These are phyloP conservation scores for Heliangelus exortis DNA, from an alignment of 2,797 vertebrate genomes.

Conservation along the genomic window DNA sequence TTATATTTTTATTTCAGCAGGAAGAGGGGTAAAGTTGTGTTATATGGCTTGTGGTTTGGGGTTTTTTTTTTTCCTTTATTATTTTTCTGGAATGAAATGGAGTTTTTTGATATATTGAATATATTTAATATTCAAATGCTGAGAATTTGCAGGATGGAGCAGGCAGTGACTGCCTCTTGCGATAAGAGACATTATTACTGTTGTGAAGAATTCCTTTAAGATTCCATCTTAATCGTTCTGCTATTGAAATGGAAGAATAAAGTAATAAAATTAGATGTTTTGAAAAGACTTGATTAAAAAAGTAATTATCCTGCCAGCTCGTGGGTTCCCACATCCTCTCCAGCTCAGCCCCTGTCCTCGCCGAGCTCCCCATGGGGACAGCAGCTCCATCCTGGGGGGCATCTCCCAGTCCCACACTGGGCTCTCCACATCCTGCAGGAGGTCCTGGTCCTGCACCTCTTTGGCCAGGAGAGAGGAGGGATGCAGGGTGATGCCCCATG, in stretches of 20 bases:
- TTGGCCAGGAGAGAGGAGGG: not conserved
- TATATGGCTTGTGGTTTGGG: not conserved
- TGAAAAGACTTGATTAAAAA: conserved; percentile 73
- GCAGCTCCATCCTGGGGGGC: not conserved
- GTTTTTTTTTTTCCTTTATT: conserved; percentile 7
- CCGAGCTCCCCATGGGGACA: fast-evolving
- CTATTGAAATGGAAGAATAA: conserved; percentile 78
- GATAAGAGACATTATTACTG: conserved; percentile 75
- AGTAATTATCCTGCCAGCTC: conserved; percentile 62
- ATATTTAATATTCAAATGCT: conserved; percentile 71
- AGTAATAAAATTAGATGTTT: conserved; percentile 75
- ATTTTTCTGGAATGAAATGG: conserved; percentile 58
- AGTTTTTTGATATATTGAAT: conserved; percentile 57
- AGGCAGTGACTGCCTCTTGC: conserved; percentile 66
- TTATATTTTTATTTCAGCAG: not conserved
- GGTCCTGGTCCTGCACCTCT: too few relatives aligned
- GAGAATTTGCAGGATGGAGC: conserved; percentile 53
- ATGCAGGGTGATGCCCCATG: not conserved
- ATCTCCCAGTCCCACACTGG: too few relatives aligned
- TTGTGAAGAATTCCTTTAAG: conserved; percentile 77
- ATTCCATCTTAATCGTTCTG: conserved; percentile 76
- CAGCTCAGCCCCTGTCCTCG: not conserved
- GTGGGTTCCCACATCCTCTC: not conserved
- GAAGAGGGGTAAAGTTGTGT: not conserved
- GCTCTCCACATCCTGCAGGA: not conserved